Evolutionary conservation across 2,888 invertebrate species (phyloP), one percentile per base, ranked within the genome.

Genomic region (Apamea anceps): DNA sequence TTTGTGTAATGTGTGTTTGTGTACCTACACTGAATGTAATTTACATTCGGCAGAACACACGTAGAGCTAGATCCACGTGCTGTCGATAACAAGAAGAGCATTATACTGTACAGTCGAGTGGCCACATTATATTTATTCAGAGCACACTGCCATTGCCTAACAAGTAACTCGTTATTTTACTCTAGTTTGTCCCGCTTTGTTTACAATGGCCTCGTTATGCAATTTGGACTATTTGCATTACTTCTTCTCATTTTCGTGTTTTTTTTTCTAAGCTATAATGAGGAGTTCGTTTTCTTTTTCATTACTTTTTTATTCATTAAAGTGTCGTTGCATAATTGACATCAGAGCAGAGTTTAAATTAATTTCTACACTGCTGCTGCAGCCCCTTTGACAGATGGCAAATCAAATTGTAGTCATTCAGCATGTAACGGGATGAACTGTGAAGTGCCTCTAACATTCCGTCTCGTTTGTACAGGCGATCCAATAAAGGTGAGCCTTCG

Each of bases 401-500:
- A 84, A 80, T 87, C 45, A 73, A 77, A 76, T 71, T 79, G 48
- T 79, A 32, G 28, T 79, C 42, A 70, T 79, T 73, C 54, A 80
- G 76, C 81, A 67, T 81, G 71, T 85, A 85, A 76, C 75, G 18
- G 63, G n/a, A 75, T 81, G 70, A 63, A 80, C 77, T 71, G 62
- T 79, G 82, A 79, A 89, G 84, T 89, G 70, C 63, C 90, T 92
- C 88, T 92, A 90, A 91, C 92, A 93, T 93, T 93, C 91, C 89
- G 90, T 85, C 88, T 90, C 87, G 91, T 92, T 92, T 91, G 91
- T 91, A 90, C 92, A 88, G 89, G 88, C 92, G 90, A 94, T 95
- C 93, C 95, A 95, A 96, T 96, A 96, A 95, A 96, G 95, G 95
- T 95, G 94, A 94, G 93, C 91, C 91, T 89, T 93, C 89, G 92